These are phyloP conservation scores for Entomobrya proxima DNA, from an alignment of 2,888 invertebrate species.

Conservation along the genomic window DNA sequence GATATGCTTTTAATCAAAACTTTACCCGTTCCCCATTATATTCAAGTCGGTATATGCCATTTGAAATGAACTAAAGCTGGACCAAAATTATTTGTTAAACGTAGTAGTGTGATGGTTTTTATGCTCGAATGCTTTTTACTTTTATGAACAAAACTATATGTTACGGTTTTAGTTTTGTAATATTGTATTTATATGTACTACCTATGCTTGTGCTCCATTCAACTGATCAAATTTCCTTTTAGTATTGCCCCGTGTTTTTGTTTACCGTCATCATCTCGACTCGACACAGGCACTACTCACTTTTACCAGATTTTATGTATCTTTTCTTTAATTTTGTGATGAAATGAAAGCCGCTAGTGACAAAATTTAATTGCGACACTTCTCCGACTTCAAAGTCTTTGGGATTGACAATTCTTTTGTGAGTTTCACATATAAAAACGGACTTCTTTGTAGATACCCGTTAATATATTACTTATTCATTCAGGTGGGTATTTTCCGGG, in stretches of 20 bases:
- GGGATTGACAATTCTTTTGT: constrained; percentile 53
- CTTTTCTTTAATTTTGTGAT: constrained; percentile 26
- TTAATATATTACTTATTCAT: neutral
- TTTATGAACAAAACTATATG: constrained; percentile 14
- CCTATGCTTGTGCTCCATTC: constrained; percentile 23
- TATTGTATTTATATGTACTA: neutral
- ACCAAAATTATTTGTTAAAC: neutral
- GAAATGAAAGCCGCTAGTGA: constrained; percentile 57
- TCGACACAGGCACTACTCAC: constrained; percentile 51
- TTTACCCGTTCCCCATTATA: no score
- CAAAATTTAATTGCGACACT: constrained; percentile 67
- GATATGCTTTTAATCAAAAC: no score
- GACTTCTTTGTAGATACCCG: no score
- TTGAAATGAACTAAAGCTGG: no score
- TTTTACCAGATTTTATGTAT: constrained; percentile 25
- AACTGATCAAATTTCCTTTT: constrained; percentile 55
- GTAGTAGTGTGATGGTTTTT: constrained; percentile 32
- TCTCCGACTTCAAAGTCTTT: constrained; percentile 66
- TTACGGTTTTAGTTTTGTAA: neutral
- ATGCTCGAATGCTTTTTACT: constrained; percentile 49
- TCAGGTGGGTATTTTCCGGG: no score
- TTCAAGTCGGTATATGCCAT: no score
- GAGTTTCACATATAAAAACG: neutral
- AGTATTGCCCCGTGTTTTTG: constrained; percentile 36
- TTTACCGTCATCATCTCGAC: constrained; percentile 12